Evolutionary conservation across 1,140 invertebrate species (phyloP), one percentile per base, ranked within the genome.

Genomic region (Papilio polyxenes): DNA sequence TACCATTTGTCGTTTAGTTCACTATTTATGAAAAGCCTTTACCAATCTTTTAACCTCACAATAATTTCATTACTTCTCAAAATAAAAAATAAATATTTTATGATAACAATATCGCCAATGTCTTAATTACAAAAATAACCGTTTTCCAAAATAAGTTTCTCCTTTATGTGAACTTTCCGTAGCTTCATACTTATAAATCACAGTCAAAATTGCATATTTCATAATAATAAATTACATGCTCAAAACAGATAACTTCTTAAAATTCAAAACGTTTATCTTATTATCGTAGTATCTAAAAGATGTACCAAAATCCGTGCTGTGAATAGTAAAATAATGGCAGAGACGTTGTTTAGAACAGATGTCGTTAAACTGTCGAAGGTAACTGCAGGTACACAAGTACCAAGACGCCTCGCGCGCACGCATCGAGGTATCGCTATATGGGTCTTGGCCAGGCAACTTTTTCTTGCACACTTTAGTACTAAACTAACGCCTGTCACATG

Each of bases 381-480:
- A 62, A 59, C 78, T 75, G 80, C 81, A 62, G 77, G 59, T 65
- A 49, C 59, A 44, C 62, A 89, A 93, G 91, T 93, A 93, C 87
- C 92, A 92, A 93, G 89, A 92, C 86, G 86, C 74, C 83, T 87
- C 83, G 86, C 86, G 85, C 90, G 86, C 87, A 83, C 82, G 89
- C 88, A 89, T 89, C 86, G 85, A 85, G 83, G 84, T 81, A 79
- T 83, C 75, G 88, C 89, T 92, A 94, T 92, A 94, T 94, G 91
- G 92, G 92, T 94, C 92, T 94, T 94, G 92, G 92, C 91, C 92
- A 92, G 89, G 88, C 92, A 93, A 94, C 92, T 94, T 94, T 94
- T 94, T 94, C 92, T 94, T 89, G 86, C 87, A 84, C 85, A 86
- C 85, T 87, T 86, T 90, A 91, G 90, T 88, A 89, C 90, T 89